A percentile compares a stretch with the other conserved stretches of the same genome.
Evolutionary conservation across 2,113 vertebrate species (phyloP).

Genomic region (Pelusios castaneus): DNA sequence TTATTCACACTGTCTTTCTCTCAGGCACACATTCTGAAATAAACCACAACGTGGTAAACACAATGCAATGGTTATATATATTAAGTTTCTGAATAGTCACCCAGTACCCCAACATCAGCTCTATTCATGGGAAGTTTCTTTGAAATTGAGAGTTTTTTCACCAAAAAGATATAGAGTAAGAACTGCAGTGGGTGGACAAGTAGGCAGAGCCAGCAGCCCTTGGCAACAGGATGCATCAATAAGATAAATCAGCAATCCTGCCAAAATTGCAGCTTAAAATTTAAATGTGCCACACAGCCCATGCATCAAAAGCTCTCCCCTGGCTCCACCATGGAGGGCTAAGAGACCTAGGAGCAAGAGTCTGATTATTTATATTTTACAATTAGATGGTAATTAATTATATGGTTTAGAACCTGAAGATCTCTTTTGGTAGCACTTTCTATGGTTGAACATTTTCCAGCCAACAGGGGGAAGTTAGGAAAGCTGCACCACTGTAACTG

Average conservation of each 20-base stretch:
- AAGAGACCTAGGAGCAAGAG: not conserved
- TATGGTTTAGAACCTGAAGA: not conserved
- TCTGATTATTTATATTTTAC: not conserved
- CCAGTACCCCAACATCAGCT: fast-evolving
- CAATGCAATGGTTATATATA: not conserved
- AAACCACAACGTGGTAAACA: not conserved
- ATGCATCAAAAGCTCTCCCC: not conserved
- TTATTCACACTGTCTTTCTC: not conserved
- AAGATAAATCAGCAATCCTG: not conserved
- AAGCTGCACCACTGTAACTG: not conserved
- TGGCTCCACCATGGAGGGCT: not conserved
- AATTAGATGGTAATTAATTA: not conserved
- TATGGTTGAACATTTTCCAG: not conserved
- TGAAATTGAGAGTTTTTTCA: not conserved
- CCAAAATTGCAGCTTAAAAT: not conserved
- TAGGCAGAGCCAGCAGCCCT: not conserved
- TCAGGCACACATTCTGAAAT: not conserved
- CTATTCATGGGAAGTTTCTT: not conserved
- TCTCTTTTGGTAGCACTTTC: not conserved
- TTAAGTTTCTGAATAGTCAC: not conserved
- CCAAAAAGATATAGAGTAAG: fast-evolving
- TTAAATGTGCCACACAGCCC: not conserved
- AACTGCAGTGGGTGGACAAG: not conserved
- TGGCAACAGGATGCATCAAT: not conserved
- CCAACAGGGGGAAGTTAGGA: not conserved